A percentile compares a stretch with the other conserved stretches of the same genome.
phyloP scores from a whole-genome alignment of 2,888 invertebrate genomes.

The Pycnomerus fuliginosus region DNA sequence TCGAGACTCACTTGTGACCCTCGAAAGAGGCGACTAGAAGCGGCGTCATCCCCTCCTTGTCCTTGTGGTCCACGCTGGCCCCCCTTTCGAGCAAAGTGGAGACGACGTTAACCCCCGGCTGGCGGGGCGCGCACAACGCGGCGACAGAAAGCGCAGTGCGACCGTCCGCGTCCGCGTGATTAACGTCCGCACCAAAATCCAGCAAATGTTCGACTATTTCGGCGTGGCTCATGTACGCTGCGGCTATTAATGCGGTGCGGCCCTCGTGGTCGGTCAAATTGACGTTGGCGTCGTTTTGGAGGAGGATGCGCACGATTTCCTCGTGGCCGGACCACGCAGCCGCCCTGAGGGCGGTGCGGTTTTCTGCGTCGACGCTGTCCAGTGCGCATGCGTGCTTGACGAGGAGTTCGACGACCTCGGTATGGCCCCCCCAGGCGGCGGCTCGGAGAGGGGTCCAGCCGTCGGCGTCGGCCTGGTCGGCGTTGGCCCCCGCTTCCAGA shows the following conservation, averaged over 20 bases:
- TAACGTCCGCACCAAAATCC: constrained; percentile 78
- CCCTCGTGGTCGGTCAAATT: constrained; percentile 85
- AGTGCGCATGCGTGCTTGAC: constrained; percentile 79
- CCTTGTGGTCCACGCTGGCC: constrained; percentile 78
- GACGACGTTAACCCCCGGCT: constrained; percentile 71
- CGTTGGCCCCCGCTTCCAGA: constrained; percentile 64
- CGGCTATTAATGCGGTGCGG: constrained; percentile 89
- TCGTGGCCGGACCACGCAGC: constrained; percentile 95
- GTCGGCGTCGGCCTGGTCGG: constrained; percentile 77
- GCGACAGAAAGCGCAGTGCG: constrained; percentile 87
- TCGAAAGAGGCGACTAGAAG: constrained; percentile 87
- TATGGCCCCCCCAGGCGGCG: constrained; percentile 95
- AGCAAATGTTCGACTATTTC: constrained; percentile 80
- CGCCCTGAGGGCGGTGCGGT: constrained; percentile 84
- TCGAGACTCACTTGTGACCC: constrained; percentile 70
- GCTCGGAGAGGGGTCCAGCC: constrained; percentile 91
- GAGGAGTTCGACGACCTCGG: constrained; percentile 79
- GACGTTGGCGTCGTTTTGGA: constrained; percentile 75
- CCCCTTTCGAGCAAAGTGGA: constrained; percentile 76
- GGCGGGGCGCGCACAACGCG: constrained; percentile 79
- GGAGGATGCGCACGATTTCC: constrained; percentile 72
- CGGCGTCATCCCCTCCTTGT: constrained; percentile 86
- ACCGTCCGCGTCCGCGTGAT: constrained; percentile 85
- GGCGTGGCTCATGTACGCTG: constrained; percentile 94
- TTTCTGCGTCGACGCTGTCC: constrained; percentile 84